These are phyloP conservation scores for Phlogophora meticulosa DNA, from an alignment of 2,888 invertebrate genomes.

Conservation along the genomic window DNA sequence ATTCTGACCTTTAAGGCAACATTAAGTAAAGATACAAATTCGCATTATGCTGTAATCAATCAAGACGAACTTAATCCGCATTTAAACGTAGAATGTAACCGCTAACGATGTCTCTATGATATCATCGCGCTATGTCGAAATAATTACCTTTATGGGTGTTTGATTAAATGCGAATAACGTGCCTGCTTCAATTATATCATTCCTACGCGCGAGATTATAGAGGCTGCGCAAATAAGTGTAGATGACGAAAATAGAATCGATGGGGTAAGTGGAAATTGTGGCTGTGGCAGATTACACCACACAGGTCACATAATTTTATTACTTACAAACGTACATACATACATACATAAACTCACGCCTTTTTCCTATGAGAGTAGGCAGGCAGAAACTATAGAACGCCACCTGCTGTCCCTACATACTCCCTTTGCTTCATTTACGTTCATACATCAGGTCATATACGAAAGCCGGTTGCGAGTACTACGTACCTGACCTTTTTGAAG, in stretches of 20 bases:
- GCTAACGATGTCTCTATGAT: slow-evolving; percentile 67
- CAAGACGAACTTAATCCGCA: slow-evolving; percentile 66
- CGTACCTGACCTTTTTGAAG: too few relatives aligned
- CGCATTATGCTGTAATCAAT: slow-evolving; percentile 66
- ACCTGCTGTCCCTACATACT: too few relatives aligned
- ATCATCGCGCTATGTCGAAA: slow-evolving; percentile 61
- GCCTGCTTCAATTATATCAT: slow-evolving; percentile 61
- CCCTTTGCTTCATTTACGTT: too few relatives aligned
- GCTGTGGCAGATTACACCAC: neutral
- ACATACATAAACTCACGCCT: too few relatives aligned
- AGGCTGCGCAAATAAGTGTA: slow-evolving; percentile 37
- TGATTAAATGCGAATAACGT: slow-evolving; percentile 67
- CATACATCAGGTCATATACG: too few relatives aligned
- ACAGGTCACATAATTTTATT: neutral
- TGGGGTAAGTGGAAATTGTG: slow-evolving; percentile 26
- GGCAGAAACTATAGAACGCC: too few relatives aligned
- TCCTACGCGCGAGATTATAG: slow-evolving; percentile 50
- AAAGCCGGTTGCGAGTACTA: too few relatives aligned
- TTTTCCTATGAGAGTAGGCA: too few relatives aligned
- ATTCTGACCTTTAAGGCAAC: slow-evolving; percentile 60
- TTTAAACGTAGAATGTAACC: slow-evolving; percentile 66
- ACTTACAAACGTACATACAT: too few relatives aligned
- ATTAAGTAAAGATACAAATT: slow-evolving; percentile 66
- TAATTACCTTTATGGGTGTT: slow-evolving; percentile 68
- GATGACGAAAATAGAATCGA: slow-evolving; percentile 38